phyloP scores from a whole-genome alignment of 2,113 vertebrate genomes.

The Oplegnathus fasciatus region DNA sequence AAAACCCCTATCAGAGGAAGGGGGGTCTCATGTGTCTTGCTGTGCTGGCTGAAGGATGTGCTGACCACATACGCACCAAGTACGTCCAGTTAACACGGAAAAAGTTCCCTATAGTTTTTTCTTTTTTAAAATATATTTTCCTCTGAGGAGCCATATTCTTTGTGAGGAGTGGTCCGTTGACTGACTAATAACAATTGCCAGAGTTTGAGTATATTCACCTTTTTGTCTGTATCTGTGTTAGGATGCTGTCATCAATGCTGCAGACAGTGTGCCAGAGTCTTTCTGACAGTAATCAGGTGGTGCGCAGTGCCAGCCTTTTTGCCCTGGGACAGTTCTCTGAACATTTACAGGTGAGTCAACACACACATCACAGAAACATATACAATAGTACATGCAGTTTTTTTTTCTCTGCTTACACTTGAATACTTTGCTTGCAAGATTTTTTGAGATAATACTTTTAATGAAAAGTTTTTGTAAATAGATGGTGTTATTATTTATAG shows the following conservation, averaged over 20 bases:
- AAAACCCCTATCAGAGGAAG: constrained; percentile 88
- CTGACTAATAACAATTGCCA: not conserved
- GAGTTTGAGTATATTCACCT: not conserved
- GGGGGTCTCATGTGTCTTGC: constrained; percentile 92
- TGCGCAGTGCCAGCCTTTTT: constrained; percentile 89
- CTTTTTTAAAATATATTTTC: not conserved
- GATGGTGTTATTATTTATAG: not conserved
- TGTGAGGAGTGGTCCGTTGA: not conserved
- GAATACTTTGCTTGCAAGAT: not conserved
- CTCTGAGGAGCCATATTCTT: not conserved
- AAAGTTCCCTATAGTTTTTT: not conserved
- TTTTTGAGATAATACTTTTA: not conserved
- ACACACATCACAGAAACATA: not conserved
- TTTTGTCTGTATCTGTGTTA: constrained; percentile 51
- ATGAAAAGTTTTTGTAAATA: not conserved
- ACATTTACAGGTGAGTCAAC: constrained; percentile 87
- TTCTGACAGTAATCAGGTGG: constrained; percentile 87
- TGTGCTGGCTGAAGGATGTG: constrained; percentile 92
- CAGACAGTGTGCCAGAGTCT: constrained; percentile 89
- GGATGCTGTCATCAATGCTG: constrained; percentile 88
- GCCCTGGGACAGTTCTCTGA: constrained; percentile 93
- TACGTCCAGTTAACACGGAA: constrained; percentile 51
- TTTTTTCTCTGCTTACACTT: not conserved
- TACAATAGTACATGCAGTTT: not conserved
- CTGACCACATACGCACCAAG: constrained; percentile 92